Evolutionary conservation across 2,113 vertebrate species (phyloP).

Genomic region (Indri indri): DNA sequence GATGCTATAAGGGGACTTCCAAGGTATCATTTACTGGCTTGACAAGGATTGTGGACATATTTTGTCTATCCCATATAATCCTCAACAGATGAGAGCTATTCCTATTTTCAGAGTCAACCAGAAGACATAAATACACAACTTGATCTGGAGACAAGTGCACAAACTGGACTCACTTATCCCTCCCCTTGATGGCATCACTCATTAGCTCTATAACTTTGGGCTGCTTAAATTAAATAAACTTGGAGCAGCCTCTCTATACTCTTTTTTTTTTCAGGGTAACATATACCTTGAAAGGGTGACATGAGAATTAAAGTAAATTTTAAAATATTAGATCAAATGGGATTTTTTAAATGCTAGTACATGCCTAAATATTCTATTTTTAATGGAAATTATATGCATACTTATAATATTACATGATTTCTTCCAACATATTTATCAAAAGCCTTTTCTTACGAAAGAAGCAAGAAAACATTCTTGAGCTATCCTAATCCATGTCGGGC

Average conservation of each 20-base stretch:
- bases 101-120: background rate
- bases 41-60: background rate
- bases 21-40: background rate
- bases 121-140: background rate
- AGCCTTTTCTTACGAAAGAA: slow-evolving; percentile 2
- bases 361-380: background rate
- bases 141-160: background rate
- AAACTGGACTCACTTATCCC: background rate
- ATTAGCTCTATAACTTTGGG: background rate
- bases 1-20: background rate
- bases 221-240: background rate
- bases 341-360: background rate
- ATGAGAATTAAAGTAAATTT: background rate
- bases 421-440: slow-evolving; percentile 35
- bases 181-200: background rate
- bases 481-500: background rate
- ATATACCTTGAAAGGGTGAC: background rate
- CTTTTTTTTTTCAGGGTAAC: background rate
- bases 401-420: slow-evolving; percentile 22
- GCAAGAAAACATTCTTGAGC: background rate
- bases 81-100: background rate
- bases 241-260: background rate
- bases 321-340: background rate
- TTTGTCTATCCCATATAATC: background rate
- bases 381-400: background rate